Percentiles rank a stretch among this genome's conserved stretches.
phyloP scores from a whole-genome alignment of 2,797 vertebrate genomes.

The Anguilla pacifica region DNA sequence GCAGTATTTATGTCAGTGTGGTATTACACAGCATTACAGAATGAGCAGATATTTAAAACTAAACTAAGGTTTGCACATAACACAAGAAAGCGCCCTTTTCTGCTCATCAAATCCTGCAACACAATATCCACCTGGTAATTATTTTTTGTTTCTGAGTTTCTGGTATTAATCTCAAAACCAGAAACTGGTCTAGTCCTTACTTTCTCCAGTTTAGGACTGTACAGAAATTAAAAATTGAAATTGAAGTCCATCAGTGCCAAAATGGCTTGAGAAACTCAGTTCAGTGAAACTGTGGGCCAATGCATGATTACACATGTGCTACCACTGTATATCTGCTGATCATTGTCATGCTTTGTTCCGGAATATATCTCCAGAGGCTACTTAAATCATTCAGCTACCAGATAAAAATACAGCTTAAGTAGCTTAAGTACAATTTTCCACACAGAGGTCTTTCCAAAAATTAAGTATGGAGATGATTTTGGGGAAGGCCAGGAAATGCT shows the following conservation, averaged over 20 bases:
- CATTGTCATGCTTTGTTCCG: constrained; percentile 25
- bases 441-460: constrained; percentile 47
- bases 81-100: no score
- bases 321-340: constrained; percentile 36
- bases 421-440: constrained; percentile 41
- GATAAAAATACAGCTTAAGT: constrained; percentile 45
- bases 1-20: no score
- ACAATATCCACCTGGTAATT: no score
- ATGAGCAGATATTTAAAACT: no score
- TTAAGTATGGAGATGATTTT: constrained; percentile 20
- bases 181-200: no score
- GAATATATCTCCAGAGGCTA: constrained; percentile 38
- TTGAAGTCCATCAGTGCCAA: neutral
- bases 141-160: no score
- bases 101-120: no score
- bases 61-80: no score
- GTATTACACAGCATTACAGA: no score
- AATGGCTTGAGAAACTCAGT: neutral
- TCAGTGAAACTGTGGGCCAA: neutral
- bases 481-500: constrained; percentile 28
- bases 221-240: no score
- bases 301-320: neutral
- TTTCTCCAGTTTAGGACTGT: no score
- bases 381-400: constrained; percentile 46
- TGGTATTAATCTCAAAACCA: no score